Conservation (phyloP, 2,113 vertebrate species). For the Caranx ignobilis region DNA sequence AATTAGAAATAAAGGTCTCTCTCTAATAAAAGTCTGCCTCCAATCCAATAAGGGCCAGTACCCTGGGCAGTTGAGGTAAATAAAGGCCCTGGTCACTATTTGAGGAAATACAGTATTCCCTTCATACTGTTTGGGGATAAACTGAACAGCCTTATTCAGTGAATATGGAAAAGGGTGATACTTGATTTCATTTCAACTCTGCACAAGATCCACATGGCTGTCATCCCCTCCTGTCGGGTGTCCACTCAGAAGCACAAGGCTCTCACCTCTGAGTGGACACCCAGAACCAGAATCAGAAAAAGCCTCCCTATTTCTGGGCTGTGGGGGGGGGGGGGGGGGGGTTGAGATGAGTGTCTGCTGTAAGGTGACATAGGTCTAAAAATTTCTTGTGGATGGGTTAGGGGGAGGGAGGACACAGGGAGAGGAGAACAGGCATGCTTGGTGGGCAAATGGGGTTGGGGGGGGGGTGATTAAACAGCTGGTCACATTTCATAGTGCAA, state of each 20-base stretch:
- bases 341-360: conserved; percentile 70
- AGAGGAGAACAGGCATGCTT: conserved; percentile 53
- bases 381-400: conserved; percentile 65
- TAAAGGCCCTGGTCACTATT: too few relatives aligned
- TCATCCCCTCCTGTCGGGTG: conserved; percentile 36
- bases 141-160: neutral
- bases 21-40: too few relatives aligned
- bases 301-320: conserved; percentile 75
- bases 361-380: conserved; percentile 80
- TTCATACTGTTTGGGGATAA: neutral
- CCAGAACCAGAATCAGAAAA: conserved; percentile 75
- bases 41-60: too few relatives aligned
- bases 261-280: conserved; percentile 59
- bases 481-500: conserved; percentile 71
- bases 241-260: conserved; percentile 43
- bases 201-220: conserved; percentile 55
- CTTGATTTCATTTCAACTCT: conserved; percentile 44
- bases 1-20: too few relatives aligned
- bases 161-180: conserved; percentile 36
- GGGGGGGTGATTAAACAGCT: conserved; percentile 75
- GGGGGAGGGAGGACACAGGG: conserved; percentile 31
- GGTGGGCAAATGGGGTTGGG: conserved; percentile 4
- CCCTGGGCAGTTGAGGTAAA: too few relatives aligned
- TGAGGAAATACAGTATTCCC: too few relatives aligned
- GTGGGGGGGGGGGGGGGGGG: conserved; percentile 76